phyloP scores from a whole-genome alignment of 1,140 invertebrate species.

The Magallana ariakensis region DNA sequence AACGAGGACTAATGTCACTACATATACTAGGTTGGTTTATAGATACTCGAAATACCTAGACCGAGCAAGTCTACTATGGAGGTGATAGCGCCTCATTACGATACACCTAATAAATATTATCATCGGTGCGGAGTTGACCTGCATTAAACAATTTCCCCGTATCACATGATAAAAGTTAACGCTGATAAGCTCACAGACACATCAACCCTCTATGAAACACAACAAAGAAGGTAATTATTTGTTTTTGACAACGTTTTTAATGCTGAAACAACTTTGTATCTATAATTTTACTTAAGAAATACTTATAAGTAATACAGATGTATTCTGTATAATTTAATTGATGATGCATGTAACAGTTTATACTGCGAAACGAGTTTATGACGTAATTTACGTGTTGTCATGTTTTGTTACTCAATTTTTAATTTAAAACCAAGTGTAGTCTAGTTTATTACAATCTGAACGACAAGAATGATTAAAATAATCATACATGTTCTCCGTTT shows the following conservation, averaged over 20 bases:
- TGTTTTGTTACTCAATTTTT: too few species aligned
- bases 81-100: conserved; percentile 2
- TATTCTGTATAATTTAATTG: too few species aligned
- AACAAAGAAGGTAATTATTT: conserved; percentile 13
- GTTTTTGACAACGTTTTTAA: neutral
- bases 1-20: neutral
- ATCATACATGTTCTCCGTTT: too few species aligned
- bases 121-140: neutral
- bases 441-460: too few species aligned
- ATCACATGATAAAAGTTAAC: neutral
- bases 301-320: too few species aligned
- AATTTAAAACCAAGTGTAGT: too few species aligned
- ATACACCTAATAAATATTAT: conserved; percentile 24
- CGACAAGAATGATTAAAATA: too few species aligned
- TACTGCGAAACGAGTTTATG: too few species aligned
- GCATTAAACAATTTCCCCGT: conserved; percentile 11
- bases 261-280: neutral
- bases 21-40: neutral
- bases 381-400: too few species aligned
- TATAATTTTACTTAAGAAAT: too few species aligned
- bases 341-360: too few species aligned
- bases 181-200: neutral
- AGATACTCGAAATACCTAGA: conserved; percentile 22
- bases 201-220: neutral
- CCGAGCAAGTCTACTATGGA: neutral